These are phyloP conservation scores for Cantharis lateralis DNA, from an alignment of 2,888 invertebrate species.

Conservation along the genomic window DNA sequence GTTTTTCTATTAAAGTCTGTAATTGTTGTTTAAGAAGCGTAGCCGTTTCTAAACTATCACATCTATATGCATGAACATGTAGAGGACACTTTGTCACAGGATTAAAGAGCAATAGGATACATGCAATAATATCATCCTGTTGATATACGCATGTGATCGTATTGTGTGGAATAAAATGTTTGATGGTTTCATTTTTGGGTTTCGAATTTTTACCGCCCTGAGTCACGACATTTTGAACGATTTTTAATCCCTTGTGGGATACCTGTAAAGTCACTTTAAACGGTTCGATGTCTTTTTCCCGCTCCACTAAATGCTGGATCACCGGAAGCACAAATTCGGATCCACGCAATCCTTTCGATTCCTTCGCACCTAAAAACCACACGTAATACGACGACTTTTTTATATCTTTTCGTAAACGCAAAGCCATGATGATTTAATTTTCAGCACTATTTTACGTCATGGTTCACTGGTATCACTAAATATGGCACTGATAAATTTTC, in stretches of 20 bases:
- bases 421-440: constrained; percentile 63
- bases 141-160: constrained; percentile 91
- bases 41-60: constrained; percentile 93
- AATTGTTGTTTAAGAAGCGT: constrained; percentile 83
- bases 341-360: constrained; percentile 86
- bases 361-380: constrained; percentile 95
- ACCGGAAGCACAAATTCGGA: constrained; percentile 86
- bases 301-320: constrained; percentile 79
- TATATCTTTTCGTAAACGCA: constrained; percentile 81
- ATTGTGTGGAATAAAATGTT: constrained; percentile 93
- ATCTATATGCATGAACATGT: constrained; percentile 93
- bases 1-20: constrained; percentile 77
- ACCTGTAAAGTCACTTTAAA: constrained; percentile 91
- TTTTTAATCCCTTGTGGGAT: constrained; percentile 91
- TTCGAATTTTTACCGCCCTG: constrained; percentile 48
- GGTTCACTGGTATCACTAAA: background rate
- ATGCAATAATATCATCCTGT: constrained; percentile 91
- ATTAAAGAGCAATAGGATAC: constrained; percentile 90
- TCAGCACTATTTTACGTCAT: background rate
- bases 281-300: constrained; percentile 84
- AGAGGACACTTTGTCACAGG: constrained; percentile 93
- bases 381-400: constrained; percentile 91
- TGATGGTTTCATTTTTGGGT: constrained; percentile 70
- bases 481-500: background rate
- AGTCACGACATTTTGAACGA: constrained; percentile 73